Evolutionary conservation across 2,113 vertebrate genomes (phyloP).

Genomic region (Eleginops maclovinus): DNA sequence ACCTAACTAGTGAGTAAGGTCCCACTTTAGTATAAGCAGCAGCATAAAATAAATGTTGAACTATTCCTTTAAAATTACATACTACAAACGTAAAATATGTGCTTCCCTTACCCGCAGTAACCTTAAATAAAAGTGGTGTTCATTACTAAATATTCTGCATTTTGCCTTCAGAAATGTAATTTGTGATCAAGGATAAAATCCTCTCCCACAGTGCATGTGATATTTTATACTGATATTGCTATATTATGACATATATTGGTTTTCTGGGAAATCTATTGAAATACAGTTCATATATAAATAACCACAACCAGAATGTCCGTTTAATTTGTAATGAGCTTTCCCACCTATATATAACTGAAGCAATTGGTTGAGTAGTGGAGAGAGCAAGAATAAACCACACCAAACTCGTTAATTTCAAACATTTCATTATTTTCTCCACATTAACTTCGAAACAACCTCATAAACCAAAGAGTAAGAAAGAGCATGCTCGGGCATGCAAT

Average conservation of each 20-base stretch:
- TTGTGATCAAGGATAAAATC: background rate
- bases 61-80: no score
- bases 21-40: no score
- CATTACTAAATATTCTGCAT: background rate
- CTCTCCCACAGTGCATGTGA: background rate
- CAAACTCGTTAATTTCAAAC: constrained; percentile 80
- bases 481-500: constrained; percentile 88
- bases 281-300: background rate
- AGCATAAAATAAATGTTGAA: no score
- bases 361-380: background rate
- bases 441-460: constrained; percentile 87
- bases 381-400: constrained; percentile 67
- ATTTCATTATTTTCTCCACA: constrained; percentile 86
- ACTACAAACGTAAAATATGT: no score
- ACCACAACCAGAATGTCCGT: background rate
- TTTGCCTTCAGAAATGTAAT: background rate
- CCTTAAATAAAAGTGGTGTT: background rate
- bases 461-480: constrained; percentile 89
- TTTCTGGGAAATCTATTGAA: background rate
- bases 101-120: background rate
- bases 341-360: background rate
- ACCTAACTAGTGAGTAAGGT: no score
- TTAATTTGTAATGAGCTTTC: background rate
- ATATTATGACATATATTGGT: background rate
- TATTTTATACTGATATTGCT: background rate